Conservation (phyloP, 2,888 invertebrate genomes). For the Cordilura impudica region DNA sequence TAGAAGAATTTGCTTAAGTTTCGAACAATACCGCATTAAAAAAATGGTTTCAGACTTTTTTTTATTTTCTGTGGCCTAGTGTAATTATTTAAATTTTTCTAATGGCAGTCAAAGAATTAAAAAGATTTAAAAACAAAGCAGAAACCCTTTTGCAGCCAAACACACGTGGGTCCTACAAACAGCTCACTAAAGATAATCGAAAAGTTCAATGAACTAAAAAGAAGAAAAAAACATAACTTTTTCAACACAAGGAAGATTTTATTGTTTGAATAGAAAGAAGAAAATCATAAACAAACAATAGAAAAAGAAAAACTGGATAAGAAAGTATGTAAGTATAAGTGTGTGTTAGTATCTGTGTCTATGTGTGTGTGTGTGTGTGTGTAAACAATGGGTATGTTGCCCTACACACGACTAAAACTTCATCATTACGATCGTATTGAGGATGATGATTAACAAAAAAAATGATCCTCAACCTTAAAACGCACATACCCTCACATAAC, state of each 20-base stretch:
- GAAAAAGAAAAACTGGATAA: conserved; percentile 49
- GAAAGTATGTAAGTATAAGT: conserved; percentile 10
- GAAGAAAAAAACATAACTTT: conserved; percentile 19
- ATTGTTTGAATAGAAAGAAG: background rate
- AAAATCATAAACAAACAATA: conserved; percentile 33
- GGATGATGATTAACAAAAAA: conserved; percentile 21
- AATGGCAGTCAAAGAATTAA: background rate
- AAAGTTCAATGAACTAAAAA: conserved; percentile 45
- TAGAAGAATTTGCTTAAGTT: too few relatives aligned
- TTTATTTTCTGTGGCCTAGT: too few relatives aligned
- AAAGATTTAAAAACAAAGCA: too few relatives aligned
- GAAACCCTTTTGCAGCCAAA: background rate
- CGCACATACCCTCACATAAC: background rate
- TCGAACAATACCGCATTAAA: too few relatives aligned
- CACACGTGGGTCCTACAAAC: background rate
- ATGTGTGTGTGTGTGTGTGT: background rate
- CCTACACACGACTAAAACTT: conserved; percentile 49
- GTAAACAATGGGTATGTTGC: conserved; percentile 53
- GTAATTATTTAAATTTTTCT: background rate
- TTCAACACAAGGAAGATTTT: conserved; percentile 30
- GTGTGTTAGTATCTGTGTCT: background rate
- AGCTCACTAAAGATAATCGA: background rate
- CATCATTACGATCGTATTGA: background rate
- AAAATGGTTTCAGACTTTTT: too few relatives aligned
- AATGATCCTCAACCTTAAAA: conserved; percentile 51